A percentile compares a stretch with the other conserved stretches of the same genome.
Conservation (phyloP, 2,888 invertebrate species). For the Ichneumoninae sp. region DNA sequence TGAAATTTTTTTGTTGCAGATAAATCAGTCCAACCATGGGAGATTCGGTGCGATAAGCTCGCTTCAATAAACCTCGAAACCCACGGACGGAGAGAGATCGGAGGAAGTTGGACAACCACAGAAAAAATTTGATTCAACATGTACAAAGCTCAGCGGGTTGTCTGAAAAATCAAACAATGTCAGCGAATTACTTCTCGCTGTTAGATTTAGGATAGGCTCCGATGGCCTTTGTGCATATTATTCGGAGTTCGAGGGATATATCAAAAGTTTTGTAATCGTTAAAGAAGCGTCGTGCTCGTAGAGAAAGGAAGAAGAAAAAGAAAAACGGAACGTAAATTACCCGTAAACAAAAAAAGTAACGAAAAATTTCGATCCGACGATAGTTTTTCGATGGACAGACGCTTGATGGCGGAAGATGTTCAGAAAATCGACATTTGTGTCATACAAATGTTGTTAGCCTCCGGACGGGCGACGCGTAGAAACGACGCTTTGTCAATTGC, state of each 20-base stretch:
- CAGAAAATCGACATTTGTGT: slow-evolving; percentile 70
- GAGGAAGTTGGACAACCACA: neutral
- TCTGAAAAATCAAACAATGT: slow-evolving; percentile 74
- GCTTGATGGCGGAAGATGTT: slow-evolving; percentile 74
- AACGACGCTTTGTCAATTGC: slow-evolving; percentile 39
- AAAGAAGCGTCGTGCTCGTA: neutral
- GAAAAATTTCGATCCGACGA: slow-evolving; percentile 49
- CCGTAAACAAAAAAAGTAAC: neutral
- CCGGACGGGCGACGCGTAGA: slow-evolving; percentile 33
- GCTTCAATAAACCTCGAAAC: neutral
- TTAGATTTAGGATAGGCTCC: slow-evolving; percentile 79
- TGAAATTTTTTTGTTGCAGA: slow-evolving; percentile 50
- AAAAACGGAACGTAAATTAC: slow-evolving; percentile 4
- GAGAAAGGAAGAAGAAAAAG: neutral
- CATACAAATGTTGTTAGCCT: slow-evolving; percentile 62
- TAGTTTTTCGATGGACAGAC: slow-evolving; percentile 81
- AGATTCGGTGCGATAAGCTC: neutral
- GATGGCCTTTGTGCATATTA: slow-evolving; percentile 47
- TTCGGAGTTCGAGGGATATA: slow-evolving; percentile 48
- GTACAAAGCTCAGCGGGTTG: slow-evolving; percentile 54
- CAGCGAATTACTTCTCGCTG: slow-evolving; percentile 78
- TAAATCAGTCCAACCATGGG: slow-evolving; percentile 34
- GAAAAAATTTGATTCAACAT: slow-evolving; percentile 43
- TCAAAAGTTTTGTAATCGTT: slow-evolving; percentile 36
- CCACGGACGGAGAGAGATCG: neutral